These are phyloP conservation scores for Somateria mollissima DNA, from an alignment of 2,797 vertebrate species.

Conservation along the genomic window DNA sequence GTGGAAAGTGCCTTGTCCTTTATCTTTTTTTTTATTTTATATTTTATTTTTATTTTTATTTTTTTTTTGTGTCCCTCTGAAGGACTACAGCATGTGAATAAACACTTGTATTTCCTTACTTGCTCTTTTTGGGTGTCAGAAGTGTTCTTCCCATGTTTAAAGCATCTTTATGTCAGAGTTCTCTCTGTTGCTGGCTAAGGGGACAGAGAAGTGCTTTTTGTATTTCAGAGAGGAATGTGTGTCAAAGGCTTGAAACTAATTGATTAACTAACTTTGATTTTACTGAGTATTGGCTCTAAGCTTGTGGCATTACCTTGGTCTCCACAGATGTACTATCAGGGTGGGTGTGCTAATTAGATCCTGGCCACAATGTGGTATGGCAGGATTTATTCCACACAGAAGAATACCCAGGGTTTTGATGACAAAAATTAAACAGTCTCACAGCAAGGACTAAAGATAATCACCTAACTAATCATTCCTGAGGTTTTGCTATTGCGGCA, in stretches of 20 bases:
- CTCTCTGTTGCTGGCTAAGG: neutral
- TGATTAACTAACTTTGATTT: conserved; percentile 31
- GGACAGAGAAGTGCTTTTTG: neutral
- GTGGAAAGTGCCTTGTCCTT: neutral
- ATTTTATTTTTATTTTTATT: conserved; percentile 28
- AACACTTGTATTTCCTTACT: neutral
- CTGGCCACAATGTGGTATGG: neutral
- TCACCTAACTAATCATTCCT: neutral
- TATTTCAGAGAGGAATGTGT: neutral
- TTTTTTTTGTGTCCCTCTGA: neutral
- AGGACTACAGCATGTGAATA: neutral
- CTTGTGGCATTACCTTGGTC: neutral
- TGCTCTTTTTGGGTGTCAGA: neutral
- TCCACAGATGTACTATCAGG: neutral
- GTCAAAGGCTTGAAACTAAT: conserved; percentile 24
- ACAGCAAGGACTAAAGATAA: neutral
- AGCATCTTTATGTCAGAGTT: neutral
- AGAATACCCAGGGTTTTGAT: neutral
- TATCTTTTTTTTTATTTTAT: conserved; percentile 1
- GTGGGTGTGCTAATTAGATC: neutral
- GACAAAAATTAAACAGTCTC: neutral
- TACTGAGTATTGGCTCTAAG: neutral
- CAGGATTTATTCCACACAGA: neutral
- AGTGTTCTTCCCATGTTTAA: neutral
- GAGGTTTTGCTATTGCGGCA: neutral